Conservation (phyloP, 2,888 invertebrate genomes). For the Ophraella communa region DNA sequence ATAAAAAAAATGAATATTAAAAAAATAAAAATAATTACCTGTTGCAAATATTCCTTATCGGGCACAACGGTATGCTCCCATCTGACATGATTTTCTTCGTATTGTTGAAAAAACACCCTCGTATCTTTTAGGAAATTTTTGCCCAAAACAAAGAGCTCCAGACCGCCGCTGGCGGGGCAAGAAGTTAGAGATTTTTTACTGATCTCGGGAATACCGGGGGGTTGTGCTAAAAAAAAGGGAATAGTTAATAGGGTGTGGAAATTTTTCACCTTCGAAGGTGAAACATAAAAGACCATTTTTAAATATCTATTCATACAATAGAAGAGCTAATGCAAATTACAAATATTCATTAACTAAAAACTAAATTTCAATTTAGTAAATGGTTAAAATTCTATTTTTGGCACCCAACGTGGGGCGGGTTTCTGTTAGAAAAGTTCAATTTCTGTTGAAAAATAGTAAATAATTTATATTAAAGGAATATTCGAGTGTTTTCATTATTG, state of each 20-base stretch:
- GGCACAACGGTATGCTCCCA: conserved; percentile 87
- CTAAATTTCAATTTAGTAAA: too few relatives aligned
- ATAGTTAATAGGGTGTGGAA: neutral
- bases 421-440: too few relatives aligned
- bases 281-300: too few relatives aligned
- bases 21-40: conserved; percentile 62
- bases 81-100: conserved; percentile 63
- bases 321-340: too few relatives aligned
- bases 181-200: conserved; percentile 86
- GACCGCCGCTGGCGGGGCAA: conserved; percentile 79
- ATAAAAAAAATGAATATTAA: neutral
- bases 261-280: too few relatives aligned
- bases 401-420: too few relatives aligned
- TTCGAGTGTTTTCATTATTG: too few relatives aligned
- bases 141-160: conserved; percentile 86
- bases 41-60: conserved; percentile 88
- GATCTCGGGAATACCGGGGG: conserved; percentile 90
- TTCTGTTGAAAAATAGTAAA: too few relatives aligned
- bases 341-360: too few relatives aligned
- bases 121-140: conserved; percentile 94
- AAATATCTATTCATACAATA: too few relatives aligned
- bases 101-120: conserved; percentile 77
- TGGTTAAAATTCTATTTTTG: too few relatives aligned
- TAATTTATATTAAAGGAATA: too few relatives aligned
- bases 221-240: conserved; percentile 72